Percentiles rank a stretch among this genome's conserved stretches.
These are phyloP conservation scores for Netelia melanura DNA, from an alignment of 2,888 invertebrate species.

Conservation along the genomic window DNA sequence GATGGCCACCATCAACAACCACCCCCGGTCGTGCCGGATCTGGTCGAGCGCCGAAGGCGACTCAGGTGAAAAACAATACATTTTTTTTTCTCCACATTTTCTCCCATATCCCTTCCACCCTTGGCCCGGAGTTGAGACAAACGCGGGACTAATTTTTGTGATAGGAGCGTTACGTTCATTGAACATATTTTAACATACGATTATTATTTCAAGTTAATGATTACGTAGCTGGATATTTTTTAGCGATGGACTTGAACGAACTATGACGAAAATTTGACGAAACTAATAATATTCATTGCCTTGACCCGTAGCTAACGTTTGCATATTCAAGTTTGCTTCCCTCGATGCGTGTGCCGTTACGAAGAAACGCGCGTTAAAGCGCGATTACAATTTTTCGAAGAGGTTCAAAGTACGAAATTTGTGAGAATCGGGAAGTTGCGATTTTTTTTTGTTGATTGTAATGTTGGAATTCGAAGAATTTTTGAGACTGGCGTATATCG, in stretches of 20 bases:
- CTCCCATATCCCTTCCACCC: neutral
- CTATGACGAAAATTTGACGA: constrained; percentile 29
- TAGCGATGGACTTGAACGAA: neutral
- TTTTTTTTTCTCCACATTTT: constrained; percentile 24
- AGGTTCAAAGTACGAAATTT: constrained; percentile 41
- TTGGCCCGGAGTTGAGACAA: neutral
- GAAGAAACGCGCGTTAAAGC: neutral
- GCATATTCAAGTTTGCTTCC: constrained; percentile 36
- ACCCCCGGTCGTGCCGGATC: constrained; percentile 78
- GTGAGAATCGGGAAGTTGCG: constrained; percentile 6
- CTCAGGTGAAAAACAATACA: constrained; percentile 82
- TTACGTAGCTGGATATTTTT: no score
- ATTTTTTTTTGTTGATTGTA: neutral
- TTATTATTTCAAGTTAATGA: neutral
- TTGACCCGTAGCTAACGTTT: constrained; percentile 44
- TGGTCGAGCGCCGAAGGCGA: constrained; percentile 85
- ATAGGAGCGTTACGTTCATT: neutral
- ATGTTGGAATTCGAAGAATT: no score
- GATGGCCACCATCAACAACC: constrained; percentile 73
- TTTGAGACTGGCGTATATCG: no score
- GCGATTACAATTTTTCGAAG: neutral
- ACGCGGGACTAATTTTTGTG: neutral
- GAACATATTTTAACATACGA: neutral
- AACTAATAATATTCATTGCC: constrained; percentile 54
- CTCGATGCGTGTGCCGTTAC: neutral